Percentiles rank a stretch among this genome's conserved stretches.
Conservation (phyloP, 2,113 vertebrate genomes). For the Sinocyclocheilus anophthalmus region DNA sequence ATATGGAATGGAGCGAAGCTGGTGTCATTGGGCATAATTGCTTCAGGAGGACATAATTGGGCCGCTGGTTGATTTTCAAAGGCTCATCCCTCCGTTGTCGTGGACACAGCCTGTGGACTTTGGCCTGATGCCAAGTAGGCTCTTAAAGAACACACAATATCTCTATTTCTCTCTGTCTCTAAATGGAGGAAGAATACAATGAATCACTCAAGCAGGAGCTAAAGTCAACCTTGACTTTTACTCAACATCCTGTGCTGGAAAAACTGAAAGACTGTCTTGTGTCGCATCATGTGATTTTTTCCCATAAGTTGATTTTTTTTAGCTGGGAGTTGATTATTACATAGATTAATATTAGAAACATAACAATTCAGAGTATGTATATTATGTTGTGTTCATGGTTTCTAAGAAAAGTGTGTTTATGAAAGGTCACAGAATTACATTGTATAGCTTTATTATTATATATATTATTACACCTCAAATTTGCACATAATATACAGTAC, state of each 20-base stretch:
- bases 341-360: too few species aligned
- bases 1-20: constrained; percentile 53
- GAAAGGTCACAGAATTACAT: too few species aligned
- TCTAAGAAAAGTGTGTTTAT: too few species aligned
- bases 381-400: too few species aligned
- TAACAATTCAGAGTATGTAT: too few species aligned
- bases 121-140: constrained; percentile 79
- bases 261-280: background rate
- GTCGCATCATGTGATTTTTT: too few species aligned
- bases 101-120: constrained; percentile 75
- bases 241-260: background rate
- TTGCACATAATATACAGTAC: too few species aligned
- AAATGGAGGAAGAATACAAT: constrained; percentile 15
- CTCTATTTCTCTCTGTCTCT: constrained; percentile 43
- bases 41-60: constrained; percentile 66
- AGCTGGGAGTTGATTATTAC: too few species aligned
- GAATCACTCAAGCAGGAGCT: constrained; percentile 35
- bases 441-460: too few species aligned
- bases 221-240: constrained; percentile 31
- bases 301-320: background rate
- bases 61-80: constrained; percentile 76
- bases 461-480: too few species aligned
- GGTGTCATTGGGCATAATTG: constrained; percentile 60
- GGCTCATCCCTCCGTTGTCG: constrained; percentile 71
- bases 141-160: constrained; percentile 60